Evolutionary conservation across 2,113 vertebrate genomes (phyloP), one percentile per base, ranked within the genome.

Genomic region (Anguilla japonica): DNA sequence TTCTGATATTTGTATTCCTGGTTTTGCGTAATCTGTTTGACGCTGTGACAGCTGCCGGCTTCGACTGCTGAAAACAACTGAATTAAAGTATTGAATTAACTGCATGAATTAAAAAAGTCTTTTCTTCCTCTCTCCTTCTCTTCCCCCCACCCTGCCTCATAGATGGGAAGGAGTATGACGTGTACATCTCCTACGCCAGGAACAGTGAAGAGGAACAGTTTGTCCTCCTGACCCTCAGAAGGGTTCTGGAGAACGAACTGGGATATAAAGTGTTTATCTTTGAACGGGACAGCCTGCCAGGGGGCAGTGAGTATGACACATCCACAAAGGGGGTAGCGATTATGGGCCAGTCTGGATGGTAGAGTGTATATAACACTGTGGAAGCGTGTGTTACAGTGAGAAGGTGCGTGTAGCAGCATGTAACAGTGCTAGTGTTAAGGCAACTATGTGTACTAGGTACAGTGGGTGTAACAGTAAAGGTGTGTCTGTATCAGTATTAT

Each of bases 241-340:
- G 94, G 20, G 97, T 99, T 34, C 91, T 99, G 92, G 98, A 99
- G 93, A 97, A 96, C 7, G 97, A 98, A 89, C 96, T 98, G 14
- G 98, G 98, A 9, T 99, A 98, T 93, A 97, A 97, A 11, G 95
- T 99, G 84, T 99, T 98, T 82, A 98, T 99, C 92, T 99, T 98
- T 0, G 98, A 99, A 95, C 90, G 98, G 83, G 98, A 99, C 95
- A 99, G 98, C 91, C 96, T 99, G 8, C 98, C 98, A 0, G 98
- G 98, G 81, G 98, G 97, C 94, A 98, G 98, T 99, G 94, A 97
- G 98, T 98, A 94, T 94, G 57, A 20, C 9, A 22, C 46, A 41
- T 22, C 34, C 34, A n/a, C 2, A 43, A 15, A n/a, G 13, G 20
- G 39, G 18, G 41, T 18, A 43, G 22, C 5, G 43, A 7, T 50